A percentile compares a stretch with the other conserved stretches of the same genome.
Evolutionary conservation across 2,888 invertebrate genomes (phyloP).

Genomic region (Nomada fucata): DNA sequence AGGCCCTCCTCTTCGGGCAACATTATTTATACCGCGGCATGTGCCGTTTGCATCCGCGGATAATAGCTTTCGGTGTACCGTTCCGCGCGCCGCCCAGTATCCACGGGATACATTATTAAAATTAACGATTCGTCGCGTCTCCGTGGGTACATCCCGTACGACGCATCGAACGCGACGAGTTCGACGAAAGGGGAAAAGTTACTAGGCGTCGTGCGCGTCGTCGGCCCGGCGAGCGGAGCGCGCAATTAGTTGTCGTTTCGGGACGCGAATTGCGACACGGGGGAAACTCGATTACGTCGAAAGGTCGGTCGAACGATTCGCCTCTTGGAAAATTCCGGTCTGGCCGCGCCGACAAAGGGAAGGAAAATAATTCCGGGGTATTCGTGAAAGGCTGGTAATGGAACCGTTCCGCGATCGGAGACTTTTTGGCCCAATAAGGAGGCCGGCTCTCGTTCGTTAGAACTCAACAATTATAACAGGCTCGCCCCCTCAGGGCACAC

Average conservation of each 20-base stretch:
- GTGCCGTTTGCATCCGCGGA: slow-evolving; percentile 11
- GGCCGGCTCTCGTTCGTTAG: slow-evolving; percentile 7
- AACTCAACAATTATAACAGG: slow-evolving; percentile 3
- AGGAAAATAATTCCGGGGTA: slow-evolving; percentile 2
- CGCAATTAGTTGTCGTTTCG: not conserved
- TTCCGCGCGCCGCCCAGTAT: slow-evolving; percentile 25
- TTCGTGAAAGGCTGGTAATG: not conserved
- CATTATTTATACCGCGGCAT: slow-evolving; percentile 29
- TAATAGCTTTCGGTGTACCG: slow-evolving; percentile 46
- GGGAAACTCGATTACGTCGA: too few relatives aligned
- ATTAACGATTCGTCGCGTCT: slow-evolving; percentile 37
- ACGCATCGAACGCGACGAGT: not conserved
- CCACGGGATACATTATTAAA: slow-evolving; percentile 45
- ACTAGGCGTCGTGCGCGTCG: not conserved
- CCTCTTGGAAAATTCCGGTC: too few relatives aligned
- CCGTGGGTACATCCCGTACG: too few relatives aligned
- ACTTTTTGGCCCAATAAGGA: slow-evolving; percentile 7
- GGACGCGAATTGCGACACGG: too few relatives aligned
- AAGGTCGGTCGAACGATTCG: too few relatives aligned
- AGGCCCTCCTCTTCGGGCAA: not conserved
- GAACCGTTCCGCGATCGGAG: not conserved
- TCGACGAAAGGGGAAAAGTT: not conserved
- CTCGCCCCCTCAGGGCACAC: not conserved
- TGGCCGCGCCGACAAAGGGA: not conserved
- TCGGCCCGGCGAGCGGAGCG: too few relatives aligned